Evolutionary conservation across 2,113 vertebrate species (phyloP).

Genomic region (Grammomys surdaster): DNA sequence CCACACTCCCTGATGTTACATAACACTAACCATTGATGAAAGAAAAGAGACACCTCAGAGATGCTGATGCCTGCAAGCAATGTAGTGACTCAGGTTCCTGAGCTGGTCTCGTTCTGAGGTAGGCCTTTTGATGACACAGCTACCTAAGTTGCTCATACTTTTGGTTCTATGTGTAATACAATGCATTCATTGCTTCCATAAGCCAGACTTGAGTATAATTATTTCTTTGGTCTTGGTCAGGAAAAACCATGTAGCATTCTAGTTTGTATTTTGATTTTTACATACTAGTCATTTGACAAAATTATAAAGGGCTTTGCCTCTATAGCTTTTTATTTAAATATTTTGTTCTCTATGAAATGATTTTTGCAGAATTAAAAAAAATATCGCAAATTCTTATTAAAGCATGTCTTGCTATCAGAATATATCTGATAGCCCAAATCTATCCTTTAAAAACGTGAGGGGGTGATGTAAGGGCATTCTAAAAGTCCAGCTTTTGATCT

Average conservation of each 20-base stretch:
- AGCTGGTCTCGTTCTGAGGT: neutral
- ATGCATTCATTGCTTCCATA: neutral
- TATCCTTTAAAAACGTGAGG: constrained; percentile 3
- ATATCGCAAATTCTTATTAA: neutral
- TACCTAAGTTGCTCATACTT: neutral
- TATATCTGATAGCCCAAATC: neutral
- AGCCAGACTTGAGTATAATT: neutral
- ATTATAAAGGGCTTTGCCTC: neutral
- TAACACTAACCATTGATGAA: no score
- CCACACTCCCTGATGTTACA: neutral
- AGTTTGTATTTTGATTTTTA: constrained; percentile 28
- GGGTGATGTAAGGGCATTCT: neutral
- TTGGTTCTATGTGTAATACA: no score
- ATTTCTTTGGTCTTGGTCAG: neutral
- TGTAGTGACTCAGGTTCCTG: neutral
- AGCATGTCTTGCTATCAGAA: neutral
- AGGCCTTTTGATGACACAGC: neutral
- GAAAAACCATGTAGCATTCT: neutral
- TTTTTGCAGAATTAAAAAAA: neutral
- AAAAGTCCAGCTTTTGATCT: neutral
- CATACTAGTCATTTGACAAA: neutral
- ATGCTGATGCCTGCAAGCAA: no score
- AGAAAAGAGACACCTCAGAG: neutral
- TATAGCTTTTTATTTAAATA: constrained; percentile 29
- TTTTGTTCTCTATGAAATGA: neutral